Percentiles rank a stretch among this genome's conserved stretches.
Evolutionary conservation across 2,797 vertebrate species (phyloP).

Genomic region (Graptemys geographica): DNA sequence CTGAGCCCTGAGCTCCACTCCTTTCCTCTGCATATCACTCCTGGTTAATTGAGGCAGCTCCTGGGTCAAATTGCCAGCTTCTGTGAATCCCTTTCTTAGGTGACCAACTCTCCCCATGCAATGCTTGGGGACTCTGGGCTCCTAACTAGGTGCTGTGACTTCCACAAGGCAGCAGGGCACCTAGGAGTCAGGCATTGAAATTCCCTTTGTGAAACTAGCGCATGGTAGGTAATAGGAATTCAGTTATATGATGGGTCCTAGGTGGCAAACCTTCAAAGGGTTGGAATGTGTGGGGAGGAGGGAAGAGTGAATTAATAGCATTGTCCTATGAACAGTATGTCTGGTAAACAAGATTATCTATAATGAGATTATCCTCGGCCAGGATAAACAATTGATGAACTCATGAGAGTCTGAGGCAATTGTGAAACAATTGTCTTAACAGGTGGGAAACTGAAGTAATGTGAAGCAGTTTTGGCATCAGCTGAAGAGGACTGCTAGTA

Average conservation of each 20-base stretch:
- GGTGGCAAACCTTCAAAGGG: background rate
- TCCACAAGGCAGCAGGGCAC: background rate
- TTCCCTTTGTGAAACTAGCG: background rate
- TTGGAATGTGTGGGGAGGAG: background rate
- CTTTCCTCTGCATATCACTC: background rate
- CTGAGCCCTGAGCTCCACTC: background rate
- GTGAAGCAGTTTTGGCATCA: accelerated
- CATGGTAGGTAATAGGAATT: background rate
- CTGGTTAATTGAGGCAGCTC: background rate
- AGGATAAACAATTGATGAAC: constrained; percentile 61
- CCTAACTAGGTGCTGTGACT: background rate
- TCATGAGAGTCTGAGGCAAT: constrained; percentile 61
- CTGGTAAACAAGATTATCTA: constrained; percentile 69
- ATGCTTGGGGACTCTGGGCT: background rate
- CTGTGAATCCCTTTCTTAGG: background rate
- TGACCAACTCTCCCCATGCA: background rate
- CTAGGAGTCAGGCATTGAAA: background rate
- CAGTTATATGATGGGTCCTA: background rate
- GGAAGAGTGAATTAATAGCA: constrained; percentile 42
- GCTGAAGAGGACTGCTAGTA: background rate
- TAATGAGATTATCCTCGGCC: constrained; percentile 68
- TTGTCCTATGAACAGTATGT: constrained; percentile 23
- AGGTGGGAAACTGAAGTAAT: background rate
- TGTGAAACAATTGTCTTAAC: background rate
- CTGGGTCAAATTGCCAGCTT: background rate